Evolutionary conservation across 2,888 invertebrate species (phyloP).

Genomic region (Rotaria macrura): DNA sequence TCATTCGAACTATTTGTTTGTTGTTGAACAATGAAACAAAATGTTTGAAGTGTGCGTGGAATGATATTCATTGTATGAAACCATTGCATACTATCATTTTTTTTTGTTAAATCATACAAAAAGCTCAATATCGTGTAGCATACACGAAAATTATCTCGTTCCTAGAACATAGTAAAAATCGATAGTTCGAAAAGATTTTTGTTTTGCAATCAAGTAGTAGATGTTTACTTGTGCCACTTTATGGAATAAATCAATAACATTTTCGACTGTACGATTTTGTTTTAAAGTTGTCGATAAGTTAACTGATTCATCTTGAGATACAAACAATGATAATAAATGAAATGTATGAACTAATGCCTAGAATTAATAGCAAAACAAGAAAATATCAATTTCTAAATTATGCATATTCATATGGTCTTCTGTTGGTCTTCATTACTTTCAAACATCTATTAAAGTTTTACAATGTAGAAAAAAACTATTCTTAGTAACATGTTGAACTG

Average conservation of each 20-base stretch:
- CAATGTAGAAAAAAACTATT: too few species aligned
- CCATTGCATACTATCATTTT: not conserved
- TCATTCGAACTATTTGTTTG: not conserved
- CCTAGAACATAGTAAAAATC: not conserved
- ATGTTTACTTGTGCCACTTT: not conserved
- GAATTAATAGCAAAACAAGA: not conserved
- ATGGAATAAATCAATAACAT: not conserved
- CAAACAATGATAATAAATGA: not conserved
- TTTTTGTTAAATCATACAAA: not conserved
- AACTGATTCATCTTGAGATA: not conserved
- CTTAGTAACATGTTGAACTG: too few species aligned
- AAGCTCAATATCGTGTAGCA: not conserved
- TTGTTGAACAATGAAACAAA: not conserved
- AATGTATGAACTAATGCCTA: slow-evolving; percentile 1
- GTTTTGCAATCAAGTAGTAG: not conserved
- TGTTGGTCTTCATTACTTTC: too few species aligned
- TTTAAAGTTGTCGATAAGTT: not conserved
- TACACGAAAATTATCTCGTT: slow-evolving; percentile 1
- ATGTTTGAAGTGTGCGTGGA: not conserved
- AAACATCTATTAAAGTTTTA: too few species aligned
- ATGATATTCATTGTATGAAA: not conserved
- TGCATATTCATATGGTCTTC: too few species aligned
- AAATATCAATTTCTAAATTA: too few species aligned
- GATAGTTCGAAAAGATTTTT: not conserved
- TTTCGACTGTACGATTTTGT: not conserved